Base-by-base conservation (phyloP, 53 echinoderm and acorn worm species). In the Pentamera pediparva region DNA sequence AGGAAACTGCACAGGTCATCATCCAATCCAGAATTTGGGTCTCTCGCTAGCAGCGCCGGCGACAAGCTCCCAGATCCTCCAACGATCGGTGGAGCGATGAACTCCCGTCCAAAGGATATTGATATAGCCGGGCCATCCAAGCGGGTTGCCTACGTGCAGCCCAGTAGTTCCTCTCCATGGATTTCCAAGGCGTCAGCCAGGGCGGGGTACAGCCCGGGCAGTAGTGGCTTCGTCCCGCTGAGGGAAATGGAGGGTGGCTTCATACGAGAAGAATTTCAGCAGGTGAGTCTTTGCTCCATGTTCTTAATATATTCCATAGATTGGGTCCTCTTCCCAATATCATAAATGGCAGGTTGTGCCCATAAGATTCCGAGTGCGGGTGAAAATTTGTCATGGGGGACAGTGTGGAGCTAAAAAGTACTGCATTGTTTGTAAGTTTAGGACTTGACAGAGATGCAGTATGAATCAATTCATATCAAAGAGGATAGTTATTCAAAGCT, bases 91-190 rank as follows among this genome's bases (percentile, higher is more conserved):
- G 41, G 69, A 18, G 58, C 71, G 59, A 74, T 48, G 34, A 62
- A 72, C 4, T 73, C 81, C 3, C 50, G 71, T 35, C 52, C 72
- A 28, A 67, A 28, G 25, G 67, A 67, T 9, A 45, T 43, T 10
- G 12, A 67, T 22, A 67, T 27, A 28, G 41, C 67, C 18, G 67
- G 67, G 1, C 67, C 67, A 10, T 67, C 67, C 29, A 67, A 67
- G 45, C 67, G 31, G 18, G 67, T 67, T 41, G 67, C 67, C 2
- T 31, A 39, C 15, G 67, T 67, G 30, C 67, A 41, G n/a, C 67
- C 67, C 4, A 67, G 39, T 30, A 67, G 45, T 26, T 67, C 67
- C 6, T 67, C 67, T 30, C 45, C 67, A 12, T 67, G 67, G 67
- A 17, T 67, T 6, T 67, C 67, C 2, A 67, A 67, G 45, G 67